Evolutionary conservation across 2,888 invertebrate species (phyloP).

Genomic region (Netelia virgata): DNA sequence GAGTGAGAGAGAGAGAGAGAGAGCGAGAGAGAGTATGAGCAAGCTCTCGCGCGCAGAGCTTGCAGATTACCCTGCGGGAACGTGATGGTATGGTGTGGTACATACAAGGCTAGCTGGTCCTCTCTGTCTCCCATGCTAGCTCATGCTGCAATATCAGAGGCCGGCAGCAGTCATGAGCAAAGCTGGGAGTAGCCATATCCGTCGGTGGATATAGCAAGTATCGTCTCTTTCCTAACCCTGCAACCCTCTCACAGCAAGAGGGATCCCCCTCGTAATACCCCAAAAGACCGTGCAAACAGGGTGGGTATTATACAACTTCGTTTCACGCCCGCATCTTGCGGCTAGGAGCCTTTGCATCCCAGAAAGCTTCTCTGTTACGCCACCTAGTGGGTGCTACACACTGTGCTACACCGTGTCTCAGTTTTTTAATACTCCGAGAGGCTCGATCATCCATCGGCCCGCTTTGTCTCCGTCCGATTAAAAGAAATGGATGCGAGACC

Average conservation of each 20-base stretch:
- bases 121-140: constrained; percentile 35
- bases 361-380: background rate
- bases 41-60: constrained; percentile 49
- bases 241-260: background rate
- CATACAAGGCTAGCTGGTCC: constrained; percentile 10
- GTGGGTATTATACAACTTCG: constrained; percentile 50
- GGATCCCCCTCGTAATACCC: background rate
- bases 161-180: constrained; percentile 56
- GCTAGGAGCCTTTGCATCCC: constrained; percentile 14
- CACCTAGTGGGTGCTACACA: background rate
- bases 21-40: background rate
- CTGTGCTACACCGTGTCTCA: background rate
- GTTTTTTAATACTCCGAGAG: background rate
- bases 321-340: constrained; percentile 58
- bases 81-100: constrained; percentile 50
- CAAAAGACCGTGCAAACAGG: constrained; percentile 53
- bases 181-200: constrained; percentile 45
- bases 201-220: constrained; percentile 48
- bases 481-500: background rate
- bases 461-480: background rate
- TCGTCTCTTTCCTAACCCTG: constrained; percentile 30
- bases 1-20: too few species aligned
- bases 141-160: constrained; percentile 61
- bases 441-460: background rate
- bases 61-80: constrained; percentile 66